phyloP scores from a whole-genome alignment of 2,797 vertebrate genomes.

The Intellagama lesueurii region DNA sequence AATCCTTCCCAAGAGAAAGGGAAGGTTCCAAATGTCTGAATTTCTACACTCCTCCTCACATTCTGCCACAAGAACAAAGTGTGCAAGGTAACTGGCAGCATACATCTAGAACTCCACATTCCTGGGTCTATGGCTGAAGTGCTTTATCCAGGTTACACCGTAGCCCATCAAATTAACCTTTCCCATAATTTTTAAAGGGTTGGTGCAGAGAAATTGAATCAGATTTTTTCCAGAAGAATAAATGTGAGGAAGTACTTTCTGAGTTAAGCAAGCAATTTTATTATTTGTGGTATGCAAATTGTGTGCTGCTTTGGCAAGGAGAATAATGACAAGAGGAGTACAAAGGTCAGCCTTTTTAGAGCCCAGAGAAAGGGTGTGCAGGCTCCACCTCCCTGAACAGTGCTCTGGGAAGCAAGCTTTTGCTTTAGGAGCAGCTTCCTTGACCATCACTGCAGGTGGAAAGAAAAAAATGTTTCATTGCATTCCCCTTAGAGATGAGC shows the following conservation, averaged over 20 bases:
- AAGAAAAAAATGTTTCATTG: background rate
- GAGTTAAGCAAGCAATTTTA: background rate
- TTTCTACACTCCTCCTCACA: background rate
- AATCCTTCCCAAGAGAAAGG: background rate
- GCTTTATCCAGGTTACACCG: background rate
- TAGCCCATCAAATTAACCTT: background rate
- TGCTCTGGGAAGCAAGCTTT: background rate
- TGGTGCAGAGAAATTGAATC: background rate
- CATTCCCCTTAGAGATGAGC: background rate
- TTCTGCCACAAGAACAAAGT: conserved; percentile 5
- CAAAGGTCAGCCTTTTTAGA: background rate
- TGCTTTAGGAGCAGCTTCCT: background rate
- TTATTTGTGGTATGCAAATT: background rate
- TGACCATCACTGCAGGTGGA: background rate
- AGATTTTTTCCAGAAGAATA: background rate
- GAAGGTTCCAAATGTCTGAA: background rate
- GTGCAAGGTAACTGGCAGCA: background rate
- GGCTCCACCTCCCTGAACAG: background rate
- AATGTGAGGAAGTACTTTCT: background rate
- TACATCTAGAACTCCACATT: background rate
- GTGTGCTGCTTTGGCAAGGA: background rate
- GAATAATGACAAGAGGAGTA: background rate
- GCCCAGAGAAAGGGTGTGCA: background rate
- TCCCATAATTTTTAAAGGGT: background rate
- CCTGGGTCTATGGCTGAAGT: background rate